These are phyloP conservation scores for Dasypogon diadema DNA, from an alignment of 2,888 invertebrate genomes.

Conservation along the genomic window DNA sequence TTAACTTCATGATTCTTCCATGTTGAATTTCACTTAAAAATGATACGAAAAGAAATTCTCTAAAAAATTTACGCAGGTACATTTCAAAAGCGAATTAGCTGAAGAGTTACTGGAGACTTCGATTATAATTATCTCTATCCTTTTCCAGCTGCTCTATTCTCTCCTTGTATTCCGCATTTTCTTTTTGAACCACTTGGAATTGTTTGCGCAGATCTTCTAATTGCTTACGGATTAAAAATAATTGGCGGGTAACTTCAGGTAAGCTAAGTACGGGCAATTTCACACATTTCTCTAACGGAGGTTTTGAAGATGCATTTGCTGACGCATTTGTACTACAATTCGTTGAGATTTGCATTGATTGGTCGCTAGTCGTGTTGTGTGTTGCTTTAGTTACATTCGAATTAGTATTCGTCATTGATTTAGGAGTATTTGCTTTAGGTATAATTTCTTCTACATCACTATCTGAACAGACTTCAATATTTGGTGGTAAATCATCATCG, in stretches of 20 bases:
- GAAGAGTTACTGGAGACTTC: neutral
- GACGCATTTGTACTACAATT: neutral
- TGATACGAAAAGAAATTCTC: too few species aligned
- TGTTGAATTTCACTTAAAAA: neutral
- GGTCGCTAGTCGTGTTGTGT: neutral
- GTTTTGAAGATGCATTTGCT: neutral
- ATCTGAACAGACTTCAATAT: conserved; percentile 57
- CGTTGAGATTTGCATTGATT: neutral
- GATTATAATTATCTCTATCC: neutral
- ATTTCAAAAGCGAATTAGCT: neutral
- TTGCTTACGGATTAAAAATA: conserved; percentile 64
- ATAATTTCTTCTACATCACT: conserved; percentile 52
- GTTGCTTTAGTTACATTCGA: neutral
- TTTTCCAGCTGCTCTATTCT: conserved; percentile 63
- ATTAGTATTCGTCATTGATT: neutral
- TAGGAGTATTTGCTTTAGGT: neutral
- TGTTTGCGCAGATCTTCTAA: conserved; percentile 64
- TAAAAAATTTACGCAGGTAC: neutral
- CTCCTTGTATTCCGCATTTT: conserved; percentile 64
- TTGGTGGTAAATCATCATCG: conserved; percentile 58
- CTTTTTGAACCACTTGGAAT: conserved; percentile 63
- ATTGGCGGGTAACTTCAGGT: conserved; percentile 65
- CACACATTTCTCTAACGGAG: neutral
- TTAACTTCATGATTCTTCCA: neutral
- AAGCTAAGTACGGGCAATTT: conserved; percentile 63